phyloP scores from a whole-genome alignment of 2,888 invertebrate species.

The Melieria crassipennis region DNA sequence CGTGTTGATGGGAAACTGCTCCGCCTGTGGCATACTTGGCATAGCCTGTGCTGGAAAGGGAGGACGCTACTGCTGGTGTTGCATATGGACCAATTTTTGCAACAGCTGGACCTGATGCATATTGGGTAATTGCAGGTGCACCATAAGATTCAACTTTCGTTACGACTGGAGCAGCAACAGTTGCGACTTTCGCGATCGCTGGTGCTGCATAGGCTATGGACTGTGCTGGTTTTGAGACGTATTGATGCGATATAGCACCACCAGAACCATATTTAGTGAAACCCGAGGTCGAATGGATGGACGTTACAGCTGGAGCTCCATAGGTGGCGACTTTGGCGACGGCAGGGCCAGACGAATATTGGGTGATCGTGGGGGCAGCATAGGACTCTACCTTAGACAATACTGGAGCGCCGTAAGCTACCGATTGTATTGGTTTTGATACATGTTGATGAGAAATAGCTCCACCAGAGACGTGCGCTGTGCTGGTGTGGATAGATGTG shows the following conservation, averaged over 20 bases:
- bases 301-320: constrained; percentile 35
- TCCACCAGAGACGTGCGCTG: constrained; percentile 33
- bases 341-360: constrained; percentile 36
- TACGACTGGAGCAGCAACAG: constrained; percentile 27
- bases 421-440: constrained; percentile 39
- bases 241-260: constrained; percentile 50
- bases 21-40: constrained; percentile 33
- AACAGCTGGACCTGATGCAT: constrained; percentile 35
- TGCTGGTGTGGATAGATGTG: constrained; percentile 20
- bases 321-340: constrained; percentile 38
- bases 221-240: constrained; percentile 47
- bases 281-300: constrained; percentile 35
- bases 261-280: constrained; percentile 37
- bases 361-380: constrained; percentile 40
- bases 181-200: constrained; percentile 42
- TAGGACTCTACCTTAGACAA: constrained; percentile 44
- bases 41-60: constrained; percentile 41
- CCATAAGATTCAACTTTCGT: constrained; percentile 23
- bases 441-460: constrained; percentile 47
- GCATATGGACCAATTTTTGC: constrained; percentile 50
- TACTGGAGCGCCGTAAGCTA: constrained; percentile 41
- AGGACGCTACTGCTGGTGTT: constrained; percentile 26
- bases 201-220: constrained; percentile 37
- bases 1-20: constrained; percentile 49
- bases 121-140: constrained; percentile 26